These are phyloP conservation scores for Myrmophylax atrothorax DNA, from an alignment of 2,113 vertebrate species.

Conservation along the genomic window DNA sequence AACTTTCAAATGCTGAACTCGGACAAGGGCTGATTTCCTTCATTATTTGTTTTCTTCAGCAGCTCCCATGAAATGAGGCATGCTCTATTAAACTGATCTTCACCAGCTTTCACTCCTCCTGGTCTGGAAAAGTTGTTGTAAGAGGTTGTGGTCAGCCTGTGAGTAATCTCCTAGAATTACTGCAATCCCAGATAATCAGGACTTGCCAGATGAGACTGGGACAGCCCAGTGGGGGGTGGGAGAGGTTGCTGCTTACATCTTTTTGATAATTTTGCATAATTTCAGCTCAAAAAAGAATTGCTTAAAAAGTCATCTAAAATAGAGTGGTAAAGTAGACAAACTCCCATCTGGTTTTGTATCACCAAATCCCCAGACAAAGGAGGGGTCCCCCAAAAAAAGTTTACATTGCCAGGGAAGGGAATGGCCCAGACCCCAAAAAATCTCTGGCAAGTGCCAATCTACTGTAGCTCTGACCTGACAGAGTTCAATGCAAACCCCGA, in stretches of 20 bases:
- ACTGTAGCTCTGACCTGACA: background rate
- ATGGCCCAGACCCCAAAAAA: accelerated
- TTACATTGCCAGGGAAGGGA: background rate
- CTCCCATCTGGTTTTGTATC: background rate
- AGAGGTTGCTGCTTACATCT: background rate
- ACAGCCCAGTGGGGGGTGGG: background rate
- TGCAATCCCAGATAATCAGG: background rate
- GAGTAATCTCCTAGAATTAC: constrained; percentile 17
- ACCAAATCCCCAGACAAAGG: background rate
- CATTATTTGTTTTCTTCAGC: constrained; percentile 11
- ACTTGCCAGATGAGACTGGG: background rate
- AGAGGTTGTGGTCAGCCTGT: background rate
- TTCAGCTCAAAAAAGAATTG: background rate
- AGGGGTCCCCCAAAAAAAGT: background rate
- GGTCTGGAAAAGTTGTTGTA: constrained; percentile 29
- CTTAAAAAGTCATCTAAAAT: background rate
- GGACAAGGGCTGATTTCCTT: background rate
- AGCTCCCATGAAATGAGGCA: background rate
- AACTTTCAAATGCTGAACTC: constrained; percentile 28
- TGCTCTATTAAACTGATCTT: constrained; percentile 6
- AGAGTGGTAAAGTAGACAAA: background rate
- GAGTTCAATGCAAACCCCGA: background rate
- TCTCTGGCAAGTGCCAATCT: background rate
- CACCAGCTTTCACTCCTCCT: constrained; percentile 20
- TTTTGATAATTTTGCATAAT: background rate